Base-by-base conservation (phyloP, 2,888 invertebrate genomes). In the Boloria selene region DNA sequence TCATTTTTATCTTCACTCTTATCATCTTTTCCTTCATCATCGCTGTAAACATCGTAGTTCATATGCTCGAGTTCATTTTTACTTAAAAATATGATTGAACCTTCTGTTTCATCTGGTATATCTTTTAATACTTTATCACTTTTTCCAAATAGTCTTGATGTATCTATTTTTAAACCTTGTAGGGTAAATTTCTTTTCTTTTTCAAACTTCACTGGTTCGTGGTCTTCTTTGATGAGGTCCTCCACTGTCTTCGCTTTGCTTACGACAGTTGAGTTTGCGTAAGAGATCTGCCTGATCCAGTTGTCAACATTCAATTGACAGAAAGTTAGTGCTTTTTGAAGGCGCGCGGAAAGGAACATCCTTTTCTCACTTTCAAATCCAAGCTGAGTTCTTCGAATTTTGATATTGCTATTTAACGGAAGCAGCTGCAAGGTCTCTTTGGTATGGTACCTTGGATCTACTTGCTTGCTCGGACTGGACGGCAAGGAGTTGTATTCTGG, bases 51-150 rank as follows among this genome's bases (percentile, higher is more conserved):
- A 69, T 93, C 93, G 77, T 92, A 93, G 72, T 94, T 94, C 87
- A 94, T 90, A 76, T 94, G 94, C 78, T 94, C 94, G 74, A 94
- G 86, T 88, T 94, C 94, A 73, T 93, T 93, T 86, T 94, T 94
- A 79, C 94, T 94, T 72, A 94, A 86, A 82, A 94, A 94, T 85
- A 94, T 94, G n/a, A 94, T 94, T 0, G 94, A 94, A 55, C 94
- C 94, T 79, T 94, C 94, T 52, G 94, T 94, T 75, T 94, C 94
- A 68, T 94, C 93, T 0, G 93, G 93, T 59, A 93, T 93, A 75
- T 93, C 93, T 78, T 89, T 92, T 17, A 93, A 80, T 14, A 92
- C 91, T 72, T 91, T 91, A 72, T 93, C 93, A 70, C 91, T 93
- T 80, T 93, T 93, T 13, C 93, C 92, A 62, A 93, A 93, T 49